Evolutionary conservation across 2,888 invertebrate species (phyloP).

Genomic region (Beris morrisii): DNA sequence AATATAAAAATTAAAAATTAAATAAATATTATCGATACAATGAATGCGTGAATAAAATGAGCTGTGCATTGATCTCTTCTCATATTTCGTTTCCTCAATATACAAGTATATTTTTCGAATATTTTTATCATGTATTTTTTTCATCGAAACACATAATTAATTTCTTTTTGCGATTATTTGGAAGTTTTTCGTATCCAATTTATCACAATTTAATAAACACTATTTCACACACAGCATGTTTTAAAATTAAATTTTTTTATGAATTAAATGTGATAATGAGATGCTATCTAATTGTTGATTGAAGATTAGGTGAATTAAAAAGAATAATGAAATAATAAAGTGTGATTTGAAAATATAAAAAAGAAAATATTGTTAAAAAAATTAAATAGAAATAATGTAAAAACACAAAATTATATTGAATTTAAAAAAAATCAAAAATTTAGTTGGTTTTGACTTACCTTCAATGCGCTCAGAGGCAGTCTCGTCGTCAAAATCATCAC

Average conservation of each 20-base stretch:
- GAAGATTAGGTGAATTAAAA: neutral
- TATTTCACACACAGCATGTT: slow-evolving; percentile 40
- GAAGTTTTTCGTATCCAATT: slow-evolving; percentile 8
- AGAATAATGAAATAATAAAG: neutral
- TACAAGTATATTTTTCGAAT: neutral
- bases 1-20: slow-evolving; percentile 10
- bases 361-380: neutral
- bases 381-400: neutral
- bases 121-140: neutral
- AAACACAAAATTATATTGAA: neutral
- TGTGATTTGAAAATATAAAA: neutral
- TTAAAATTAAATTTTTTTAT: neutral
- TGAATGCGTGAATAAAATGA: slow-evolving; percentile 1
- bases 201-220: slow-evolving; percentile 21
- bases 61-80: slow-evolving; percentile 35
- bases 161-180: neutral
- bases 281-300: neutral
- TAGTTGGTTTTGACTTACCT: slow-evolving; percentile 32
- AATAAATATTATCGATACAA: neutral
- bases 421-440: neutral
- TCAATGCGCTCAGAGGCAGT: slow-evolving; percentile 26
- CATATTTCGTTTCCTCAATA: slow-evolving; percentile 16
- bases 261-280: slow-evolving; percentile 1
- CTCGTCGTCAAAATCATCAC: slow-evolving; percentile 24
- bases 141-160: slow-evolving; percentile 3